Evolutionary conservation across 35 echinoderm and acorn worm species (phyloP).

Genomic region (Amphiura filiformis): DNA sequence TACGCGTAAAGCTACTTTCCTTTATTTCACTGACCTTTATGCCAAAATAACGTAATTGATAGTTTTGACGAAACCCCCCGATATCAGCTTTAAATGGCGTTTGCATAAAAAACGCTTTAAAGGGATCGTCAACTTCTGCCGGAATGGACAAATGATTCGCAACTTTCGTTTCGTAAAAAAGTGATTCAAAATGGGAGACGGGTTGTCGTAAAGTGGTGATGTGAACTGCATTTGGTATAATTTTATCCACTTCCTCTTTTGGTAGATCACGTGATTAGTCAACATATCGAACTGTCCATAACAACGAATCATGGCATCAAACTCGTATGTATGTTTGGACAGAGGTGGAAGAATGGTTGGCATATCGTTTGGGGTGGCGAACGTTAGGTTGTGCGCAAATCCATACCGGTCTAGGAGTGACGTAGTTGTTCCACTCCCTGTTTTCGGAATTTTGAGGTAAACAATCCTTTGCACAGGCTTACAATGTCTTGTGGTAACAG

Average conservation of each 20-base stretch:
- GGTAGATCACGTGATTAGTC: neutral
- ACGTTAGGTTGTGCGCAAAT: neutral
- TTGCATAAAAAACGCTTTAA: neutral
- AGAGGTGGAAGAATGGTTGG: neutral
- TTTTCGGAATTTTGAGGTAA: neutral
- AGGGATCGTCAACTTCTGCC: neutral
- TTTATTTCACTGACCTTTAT: neutral
- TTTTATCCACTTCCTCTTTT: neutral
- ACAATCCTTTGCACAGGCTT: neutral
- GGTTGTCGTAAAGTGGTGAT: neutral
- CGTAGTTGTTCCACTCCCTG: neutral
- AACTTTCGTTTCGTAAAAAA: neutral
- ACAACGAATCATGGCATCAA: neutral
- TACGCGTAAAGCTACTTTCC: neutral
- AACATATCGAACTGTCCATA: neutral
- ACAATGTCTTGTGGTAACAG: neutral
- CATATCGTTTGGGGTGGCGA: neutral
- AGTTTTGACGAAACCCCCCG: too few species aligned
- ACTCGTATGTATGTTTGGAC: neutral
- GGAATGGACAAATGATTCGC: neutral
- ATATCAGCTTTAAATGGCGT: neutral
- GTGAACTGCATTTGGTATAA: neutral
- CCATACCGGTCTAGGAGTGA: neutral
- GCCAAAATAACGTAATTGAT: neutral
- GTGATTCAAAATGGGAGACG: neutral